These are phyloP conservation scores for Pentamera pediparva DNA, from an alignment of 53 echinoderm and acorn worm genomes.

Conservation along the genomic window DNA sequence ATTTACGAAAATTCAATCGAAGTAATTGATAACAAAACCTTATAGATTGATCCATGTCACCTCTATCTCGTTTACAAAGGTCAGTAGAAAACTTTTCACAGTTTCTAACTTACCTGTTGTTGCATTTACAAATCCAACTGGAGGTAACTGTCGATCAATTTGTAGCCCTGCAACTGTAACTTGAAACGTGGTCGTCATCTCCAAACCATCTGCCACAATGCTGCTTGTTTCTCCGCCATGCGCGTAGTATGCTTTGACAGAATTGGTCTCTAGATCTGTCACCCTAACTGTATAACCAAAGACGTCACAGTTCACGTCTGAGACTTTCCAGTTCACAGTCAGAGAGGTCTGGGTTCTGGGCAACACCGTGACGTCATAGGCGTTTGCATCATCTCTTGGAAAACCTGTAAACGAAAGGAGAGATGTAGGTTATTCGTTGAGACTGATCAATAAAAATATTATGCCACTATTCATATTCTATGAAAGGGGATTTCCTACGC, in stretches of 20 bases:
- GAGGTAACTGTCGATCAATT: conserved; percentile 40
- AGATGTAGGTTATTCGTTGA: too few relatives aligned
- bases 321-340: conserved; percentile 57
- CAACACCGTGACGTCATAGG: conserved; percentile 35
- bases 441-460: too few relatives aligned
- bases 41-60: too few relatives aligned
- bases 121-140: conserved; percentile 40
- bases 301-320: conserved; percentile 68
- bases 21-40: too few relatives aligned
- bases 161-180: conserved; percentile 46
- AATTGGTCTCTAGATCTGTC: neutral
- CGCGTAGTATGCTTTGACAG: conserved; percentile 1
- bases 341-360: conserved; percentile 34
- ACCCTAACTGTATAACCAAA: conserved; percentile 51
- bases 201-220: conserved; percentile 12
- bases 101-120: conserved; percentile 38
- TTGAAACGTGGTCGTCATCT: conserved; percentile 34
- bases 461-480: too few relatives aligned
- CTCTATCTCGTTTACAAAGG: too few relatives aligned
- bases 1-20: too few relatives aligned
- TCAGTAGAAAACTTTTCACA: too few relatives aligned
- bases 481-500: too few relatives aligned
- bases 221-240: conserved; percentile 44
- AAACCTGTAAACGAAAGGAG: conserved; percentile 19
- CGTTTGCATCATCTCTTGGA: conserved; percentile 37